A percentile compares a stretch with the other conserved stretches of the same genome.
These are phyloP conservation scores for Cosmorhoe ocellata DNA, from an alignment of 2,888 invertebrate species.

Conservation along the genomic window DNA sequence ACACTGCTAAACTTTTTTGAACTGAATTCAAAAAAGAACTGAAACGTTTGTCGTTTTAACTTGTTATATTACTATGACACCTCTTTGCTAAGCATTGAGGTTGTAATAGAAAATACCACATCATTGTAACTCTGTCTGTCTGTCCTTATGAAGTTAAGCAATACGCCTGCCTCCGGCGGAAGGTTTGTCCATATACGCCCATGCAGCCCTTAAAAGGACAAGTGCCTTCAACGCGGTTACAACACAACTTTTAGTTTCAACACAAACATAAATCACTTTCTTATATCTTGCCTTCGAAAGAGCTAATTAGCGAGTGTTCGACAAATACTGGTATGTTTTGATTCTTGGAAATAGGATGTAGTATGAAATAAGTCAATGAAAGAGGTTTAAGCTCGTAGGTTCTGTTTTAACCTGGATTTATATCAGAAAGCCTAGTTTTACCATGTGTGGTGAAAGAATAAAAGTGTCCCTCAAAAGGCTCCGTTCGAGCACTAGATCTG, in stretches of 20 bases:
- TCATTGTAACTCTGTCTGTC: constrained; percentile 14
- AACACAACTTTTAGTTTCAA: constrained; percentile 33
- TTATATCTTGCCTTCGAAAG: constrained; percentile 4
- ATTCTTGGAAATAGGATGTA: too few relatives aligned
- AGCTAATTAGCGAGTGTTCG: constrained; percentile 14
- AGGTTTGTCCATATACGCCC: constrained; percentile 30
- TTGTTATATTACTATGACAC: too few relatives aligned
- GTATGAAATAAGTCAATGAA: too few relatives aligned
- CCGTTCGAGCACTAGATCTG: too few relatives aligned
- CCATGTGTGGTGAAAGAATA: too few relatives aligned
- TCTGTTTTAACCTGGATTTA: not conserved
- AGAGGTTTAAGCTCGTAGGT: not conserved
- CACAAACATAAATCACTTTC: constrained; percentile 25
- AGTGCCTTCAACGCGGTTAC: constrained; percentile 25
- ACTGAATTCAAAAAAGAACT: too few relatives aligned
- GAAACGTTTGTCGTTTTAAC: not conserved
- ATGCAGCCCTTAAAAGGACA: constrained; percentile 27
- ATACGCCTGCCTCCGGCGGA: constrained; percentile 33
- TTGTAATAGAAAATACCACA: constrained; percentile 21
- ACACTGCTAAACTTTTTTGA: too few relatives aligned
- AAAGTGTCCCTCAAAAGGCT: too few relatives aligned
- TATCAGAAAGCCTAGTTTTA: too few relatives aligned
- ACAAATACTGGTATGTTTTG: not conserved
- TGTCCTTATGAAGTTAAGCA: constrained; percentile 22
- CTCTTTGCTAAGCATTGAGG: not conserved